A percentile compares a stretch with the other conserved stretches of the same genome.
phyloP scores from a whole-genome alignment of 2,113 vertebrate species.

The Patagioenas fasciata region DNA sequence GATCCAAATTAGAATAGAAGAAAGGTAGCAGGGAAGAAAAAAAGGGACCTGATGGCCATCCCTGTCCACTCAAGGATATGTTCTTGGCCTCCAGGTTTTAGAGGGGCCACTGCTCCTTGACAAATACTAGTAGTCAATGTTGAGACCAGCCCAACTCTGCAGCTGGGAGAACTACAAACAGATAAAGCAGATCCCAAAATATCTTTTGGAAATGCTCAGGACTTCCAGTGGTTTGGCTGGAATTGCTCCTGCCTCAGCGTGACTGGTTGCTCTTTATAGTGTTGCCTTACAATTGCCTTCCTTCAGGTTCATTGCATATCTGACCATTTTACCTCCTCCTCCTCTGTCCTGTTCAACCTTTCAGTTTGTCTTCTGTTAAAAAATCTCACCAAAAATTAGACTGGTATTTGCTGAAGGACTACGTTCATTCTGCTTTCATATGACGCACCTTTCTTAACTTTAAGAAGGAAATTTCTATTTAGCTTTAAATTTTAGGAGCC shows the following conservation, averaged over 20 bases:
- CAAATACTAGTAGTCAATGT: not conserved
- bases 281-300: not conserved
- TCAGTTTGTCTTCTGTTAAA: not conserved
- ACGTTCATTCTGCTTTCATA: not conserved
- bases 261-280: not conserved
- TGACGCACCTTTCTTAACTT: not conserved
- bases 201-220: not conserved
- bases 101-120: fast-evolving
- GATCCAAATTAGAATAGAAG: not conserved
- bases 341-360: not conserved
- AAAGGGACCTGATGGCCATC: not conserved
- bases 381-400: not conserved
- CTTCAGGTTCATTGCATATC: not conserved
- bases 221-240: not conserved
- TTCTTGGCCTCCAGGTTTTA: not conserved
- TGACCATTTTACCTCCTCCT: not conserved
- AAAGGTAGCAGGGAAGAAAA: not conserved
- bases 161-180: not conserved
- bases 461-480: not conserved
- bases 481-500: not conserved
- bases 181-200: not conserved
- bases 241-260: not conserved
- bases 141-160: not conserved
- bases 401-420: not conserved
- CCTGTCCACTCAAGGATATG: not conserved